phyloP scores from a whole-genome alignment of 2,888 invertebrate genomes.

The Buathra laborator region DNA sequence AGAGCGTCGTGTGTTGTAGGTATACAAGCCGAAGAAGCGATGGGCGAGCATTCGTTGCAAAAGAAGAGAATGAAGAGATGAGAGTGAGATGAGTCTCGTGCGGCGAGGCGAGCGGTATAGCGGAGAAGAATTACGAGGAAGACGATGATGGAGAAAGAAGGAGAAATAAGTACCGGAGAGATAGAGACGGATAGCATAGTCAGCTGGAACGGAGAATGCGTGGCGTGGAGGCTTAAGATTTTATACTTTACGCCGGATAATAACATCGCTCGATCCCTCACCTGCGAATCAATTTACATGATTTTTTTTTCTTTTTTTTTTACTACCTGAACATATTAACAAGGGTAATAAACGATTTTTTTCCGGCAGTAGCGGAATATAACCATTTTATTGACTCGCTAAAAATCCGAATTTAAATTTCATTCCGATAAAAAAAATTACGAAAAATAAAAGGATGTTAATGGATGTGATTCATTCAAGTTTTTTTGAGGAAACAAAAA shows the following conservation, averaged over 20 bases:
- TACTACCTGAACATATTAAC: background rate
- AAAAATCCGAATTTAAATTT: background rate
- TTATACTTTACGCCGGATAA: background rate
- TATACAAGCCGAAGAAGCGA: background rate
- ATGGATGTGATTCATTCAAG: background rate
- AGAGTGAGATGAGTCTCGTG: conserved; percentile 42
- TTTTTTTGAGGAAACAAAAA: background rate
- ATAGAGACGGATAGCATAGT: conserved; percentile 54
- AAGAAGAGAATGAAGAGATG: conserved; percentile 65
- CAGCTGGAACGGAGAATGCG: conserved; percentile 18
- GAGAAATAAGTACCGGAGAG: conserved; percentile 61
- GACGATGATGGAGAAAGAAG: conserved; percentile 36
- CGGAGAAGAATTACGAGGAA: conserved; percentile 64
- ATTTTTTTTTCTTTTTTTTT: conserved; percentile 1
- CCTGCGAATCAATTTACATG: background rate
- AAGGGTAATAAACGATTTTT: background rate
- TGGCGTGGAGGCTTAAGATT: background rate
- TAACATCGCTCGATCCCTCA: background rate
- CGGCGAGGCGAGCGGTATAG: conserved; percentile 7
- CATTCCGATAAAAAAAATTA: background rate
- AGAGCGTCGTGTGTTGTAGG: background rate
- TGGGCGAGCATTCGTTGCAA: conserved; percentile 48
- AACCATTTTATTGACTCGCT: background rate
- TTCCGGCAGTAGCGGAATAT: background rate
- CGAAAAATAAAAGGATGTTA: background rate